Conservation (phyloP, 1,140 invertebrate species). For the Penaeus japonicus region DNA sequence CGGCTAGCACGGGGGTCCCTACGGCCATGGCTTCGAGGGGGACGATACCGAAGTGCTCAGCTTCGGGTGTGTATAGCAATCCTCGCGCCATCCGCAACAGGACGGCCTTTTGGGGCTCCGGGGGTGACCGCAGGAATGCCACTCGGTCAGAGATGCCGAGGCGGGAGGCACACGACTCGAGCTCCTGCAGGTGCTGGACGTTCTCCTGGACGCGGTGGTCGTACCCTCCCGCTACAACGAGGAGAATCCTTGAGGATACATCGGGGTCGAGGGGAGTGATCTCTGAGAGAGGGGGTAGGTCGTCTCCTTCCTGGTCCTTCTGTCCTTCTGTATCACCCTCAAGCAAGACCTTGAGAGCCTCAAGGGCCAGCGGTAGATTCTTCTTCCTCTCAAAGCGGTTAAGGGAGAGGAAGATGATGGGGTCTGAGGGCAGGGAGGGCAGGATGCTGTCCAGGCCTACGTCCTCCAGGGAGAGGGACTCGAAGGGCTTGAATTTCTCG, state of each 20-base stretch:
- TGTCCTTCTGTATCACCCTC: background rate
- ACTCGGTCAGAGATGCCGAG: conserved; percentile 78
- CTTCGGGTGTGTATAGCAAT: conserved; percentile 93
- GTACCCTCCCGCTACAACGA: conserved; percentile 97
- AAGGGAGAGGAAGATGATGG: conserved; percentile 80
- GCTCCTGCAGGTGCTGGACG: conserved; percentile 83
- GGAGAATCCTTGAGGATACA: conserved; percentile 68
- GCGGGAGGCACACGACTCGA: conserved; percentile 73
- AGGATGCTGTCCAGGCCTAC: background rate
- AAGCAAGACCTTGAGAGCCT: conserved; percentile 77
- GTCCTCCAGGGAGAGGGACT: conserved; percentile 32
- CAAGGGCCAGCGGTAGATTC: conserved; percentile 84
- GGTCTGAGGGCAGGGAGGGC: background rate
- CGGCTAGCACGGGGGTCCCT: conserved; percentile 90
- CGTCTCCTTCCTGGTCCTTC: background rate
- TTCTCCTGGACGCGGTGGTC: conserved; percentile 91
- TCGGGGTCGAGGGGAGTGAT: background rate
- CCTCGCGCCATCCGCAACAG: conserved; percentile 78
- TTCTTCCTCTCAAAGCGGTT: conserved; percentile 99
- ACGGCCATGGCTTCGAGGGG: conserved; percentile 98
- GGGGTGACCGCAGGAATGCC: conserved; percentile 86
- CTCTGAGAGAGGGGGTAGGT: too few species aligned
- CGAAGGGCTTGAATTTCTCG: conserved; percentile 72
- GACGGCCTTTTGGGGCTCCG: conserved; percentile 82
- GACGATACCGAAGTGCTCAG: conserved; percentile 99